Conservation (phyloP, 2,888 invertebrate genomes). For the Abrostola triplasia region DNA sequence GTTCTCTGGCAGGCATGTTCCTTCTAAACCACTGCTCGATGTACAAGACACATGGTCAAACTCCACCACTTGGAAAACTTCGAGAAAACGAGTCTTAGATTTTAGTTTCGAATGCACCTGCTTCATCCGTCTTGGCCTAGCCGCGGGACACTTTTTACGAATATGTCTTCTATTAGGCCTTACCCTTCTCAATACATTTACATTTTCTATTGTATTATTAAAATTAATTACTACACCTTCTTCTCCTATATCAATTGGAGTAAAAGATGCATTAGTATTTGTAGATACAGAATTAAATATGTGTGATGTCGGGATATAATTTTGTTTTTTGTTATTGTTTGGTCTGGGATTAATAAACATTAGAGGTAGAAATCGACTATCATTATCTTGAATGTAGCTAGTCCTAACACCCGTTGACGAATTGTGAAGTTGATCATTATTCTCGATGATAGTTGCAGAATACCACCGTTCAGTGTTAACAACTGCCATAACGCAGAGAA, state of each 20-base stretch:
- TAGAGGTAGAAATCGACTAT: slow-evolving; percentile 41
- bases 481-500: slow-evolving; percentile 48
- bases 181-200: slow-evolving; percentile 51
- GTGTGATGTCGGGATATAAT: slow-evolving; percentile 10
- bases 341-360: slow-evolving; percentile 30
- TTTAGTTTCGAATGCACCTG: slow-evolving; percentile 34
- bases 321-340: slow-evolving; percentile 16
- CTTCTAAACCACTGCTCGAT: slow-evolving; percentile 89
- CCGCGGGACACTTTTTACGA: slow-evolving; percentile 61
- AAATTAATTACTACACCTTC: slow-evolving; percentile 42
- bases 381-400: slow-evolving; percentile 26
- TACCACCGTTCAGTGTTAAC: slow-evolving; percentile 70
- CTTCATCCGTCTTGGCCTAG: slow-evolving; percentile 36
- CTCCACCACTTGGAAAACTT: slow-evolving; percentile 91
- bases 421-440: slow-evolving; percentile 29
- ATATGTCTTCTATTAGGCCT: slow-evolving; percentile 60
- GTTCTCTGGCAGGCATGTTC: slow-evolving; percentile 91
- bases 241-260: slow-evolving; percentile 3
- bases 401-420: slow-evolving; percentile 11
- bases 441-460: slow-evolving; percentile 62
- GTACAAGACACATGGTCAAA: slow-evolving; percentile 90
- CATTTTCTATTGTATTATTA: slow-evolving; percentile 59
- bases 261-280: slow-evolving; percentile 20
- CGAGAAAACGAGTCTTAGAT: slow-evolving; percentile 85
- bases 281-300: slow-evolving; percentile 1